Evolutionary conservation across 2,113 vertebrate genomes (phyloP).

Genomic region (Ceyx melanurus): DNA sequence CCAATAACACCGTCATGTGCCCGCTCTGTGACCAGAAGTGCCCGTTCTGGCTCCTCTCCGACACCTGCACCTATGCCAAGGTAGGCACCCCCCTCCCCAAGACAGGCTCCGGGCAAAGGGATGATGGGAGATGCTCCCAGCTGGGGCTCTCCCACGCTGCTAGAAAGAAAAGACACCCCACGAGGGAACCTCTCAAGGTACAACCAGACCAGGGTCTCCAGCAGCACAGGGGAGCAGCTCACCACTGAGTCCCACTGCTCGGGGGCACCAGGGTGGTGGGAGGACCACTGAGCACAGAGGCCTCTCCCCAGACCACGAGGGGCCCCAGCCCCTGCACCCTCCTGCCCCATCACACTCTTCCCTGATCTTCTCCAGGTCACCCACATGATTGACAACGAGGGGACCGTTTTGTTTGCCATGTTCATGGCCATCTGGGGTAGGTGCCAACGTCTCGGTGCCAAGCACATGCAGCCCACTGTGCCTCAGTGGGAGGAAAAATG

Average conservation of each 20-base stretch:
- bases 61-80: slow-evolving; percentile 90
- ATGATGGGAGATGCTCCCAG: neutral
- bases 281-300: neutral
- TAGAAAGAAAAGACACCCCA: neutral
- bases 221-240: neutral
- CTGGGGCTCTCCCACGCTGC: rapidly evolving
- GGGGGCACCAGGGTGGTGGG: rapidly evolving
- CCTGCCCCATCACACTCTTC: neutral
- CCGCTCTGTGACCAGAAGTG: slow-evolving; percentile 85
- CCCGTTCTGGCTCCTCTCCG: slow-evolving; percentile 80
- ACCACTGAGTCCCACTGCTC: neutral
- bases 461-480: rapidly evolving
- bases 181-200: neutral
- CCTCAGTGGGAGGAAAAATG: neutral
- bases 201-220: rapidly evolving
- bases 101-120: neutral
- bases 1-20: slow-evolving; percentile 82
- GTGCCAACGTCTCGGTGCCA: neutral
- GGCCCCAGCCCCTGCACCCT: too few relatives aligned
- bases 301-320: rapidly evolving
- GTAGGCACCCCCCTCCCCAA: slow-evolving; percentile 31
- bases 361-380: slow-evolving; percentile 78
- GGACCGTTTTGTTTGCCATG: slow-evolving; percentile 90
- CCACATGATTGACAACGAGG: slow-evolving; percentile 91
- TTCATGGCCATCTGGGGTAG: slow-evolving; percentile 96